Evolutionary conservation across 2,888 invertebrate genomes (phyloP).

Genomic region (Hydraecia micacea): DNA sequence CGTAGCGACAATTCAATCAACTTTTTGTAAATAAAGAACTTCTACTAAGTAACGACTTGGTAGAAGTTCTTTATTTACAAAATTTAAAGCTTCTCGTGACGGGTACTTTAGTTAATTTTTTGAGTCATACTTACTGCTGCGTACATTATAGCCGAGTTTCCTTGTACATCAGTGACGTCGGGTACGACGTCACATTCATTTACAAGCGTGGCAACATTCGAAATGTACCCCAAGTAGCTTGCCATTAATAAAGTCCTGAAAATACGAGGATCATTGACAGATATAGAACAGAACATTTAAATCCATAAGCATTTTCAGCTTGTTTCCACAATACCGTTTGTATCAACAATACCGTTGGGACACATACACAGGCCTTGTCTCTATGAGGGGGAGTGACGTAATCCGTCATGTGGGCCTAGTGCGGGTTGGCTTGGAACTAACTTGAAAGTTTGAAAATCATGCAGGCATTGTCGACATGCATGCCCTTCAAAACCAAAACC

Average conservation of each 20-base stretch:
- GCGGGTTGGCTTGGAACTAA: not conserved
- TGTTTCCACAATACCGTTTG: not conserved
- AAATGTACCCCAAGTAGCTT: conserved; percentile 78
- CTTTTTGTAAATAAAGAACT: too few relatives aligned
- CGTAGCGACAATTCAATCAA: too few relatives aligned
- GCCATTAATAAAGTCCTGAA: conserved; percentile 82
- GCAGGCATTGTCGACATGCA: not conserved
- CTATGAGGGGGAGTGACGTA: not conserved
- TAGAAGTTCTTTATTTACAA: too few relatives aligned
- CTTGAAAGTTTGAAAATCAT: not conserved
- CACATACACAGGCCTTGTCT: not conserved
- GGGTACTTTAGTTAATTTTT: not conserved
- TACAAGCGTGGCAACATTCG: conserved; percentile 78
- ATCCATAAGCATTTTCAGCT: not conserved
- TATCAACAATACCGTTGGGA: not conserved
- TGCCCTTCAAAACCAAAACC: not conserved
- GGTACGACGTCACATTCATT: conserved; percentile 83
- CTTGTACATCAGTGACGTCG: conserved; percentile 87
- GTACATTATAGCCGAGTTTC: conserved; percentile 90
- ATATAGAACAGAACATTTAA: not conserved
- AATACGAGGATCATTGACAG: conserved; percentile 15
- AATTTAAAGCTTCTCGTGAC: too few relatives aligned
- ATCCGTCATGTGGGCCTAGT: not conserved
- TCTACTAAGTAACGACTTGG: too few relatives aligned
- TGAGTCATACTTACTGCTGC: conserved; percentile 83